phyloP scores from a whole-genome alignment of 2,113 vertebrate genomes.

The Protobothrops flavoviridis region DNA sequence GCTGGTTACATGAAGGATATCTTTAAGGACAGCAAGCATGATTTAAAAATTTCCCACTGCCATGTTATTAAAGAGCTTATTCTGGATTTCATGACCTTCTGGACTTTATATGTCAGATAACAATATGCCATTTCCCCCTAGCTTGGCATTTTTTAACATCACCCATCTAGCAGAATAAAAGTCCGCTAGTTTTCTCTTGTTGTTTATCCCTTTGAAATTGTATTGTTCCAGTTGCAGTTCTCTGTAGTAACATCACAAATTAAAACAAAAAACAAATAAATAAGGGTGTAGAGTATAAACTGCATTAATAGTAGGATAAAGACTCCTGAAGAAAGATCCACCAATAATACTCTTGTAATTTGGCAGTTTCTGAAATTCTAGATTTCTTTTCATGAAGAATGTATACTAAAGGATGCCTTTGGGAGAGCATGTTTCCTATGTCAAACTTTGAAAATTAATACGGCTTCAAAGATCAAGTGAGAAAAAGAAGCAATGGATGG shows the following conservation, averaged over 20 bases:
- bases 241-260: slow-evolving; percentile 52
- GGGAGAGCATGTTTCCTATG: slow-evolving; percentile 63
- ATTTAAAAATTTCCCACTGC: neutral
- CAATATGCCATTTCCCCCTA: neutral
- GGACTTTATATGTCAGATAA: neutral
- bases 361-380: slow-evolving; percentile 64
- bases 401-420: slow-evolving; percentile 63
- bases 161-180: neutral
- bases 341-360: slow-evolving; percentile 43
- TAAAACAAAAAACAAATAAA: slow-evolving; percentile 32
- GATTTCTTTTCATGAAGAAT: slow-evolving; percentile 65
- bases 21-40: neutral
- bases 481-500: no score
- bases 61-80: neutral
- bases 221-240: slow-evolving; percentile 20
- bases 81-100: rapidly evolving
- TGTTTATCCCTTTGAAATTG: slow-evolving; percentile 26
- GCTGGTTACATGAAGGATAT: neutral
- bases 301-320: slow-evolving; percentile 62
- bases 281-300: slow-evolving; percentile 49
- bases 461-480: slow-evolving; percentile 54
- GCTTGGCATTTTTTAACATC: neutral
- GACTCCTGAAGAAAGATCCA: slow-evolving; percentile 55
- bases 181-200: slow-evolving; percentile 28
- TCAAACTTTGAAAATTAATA: slow-evolving; percentile 60